A percentile compares a stretch with the other conserved stretches of the same genome.
Conservation (phyloP, 2,797 vertebrate genomes). For the Lutjanus argentimaculatus region DNA sequence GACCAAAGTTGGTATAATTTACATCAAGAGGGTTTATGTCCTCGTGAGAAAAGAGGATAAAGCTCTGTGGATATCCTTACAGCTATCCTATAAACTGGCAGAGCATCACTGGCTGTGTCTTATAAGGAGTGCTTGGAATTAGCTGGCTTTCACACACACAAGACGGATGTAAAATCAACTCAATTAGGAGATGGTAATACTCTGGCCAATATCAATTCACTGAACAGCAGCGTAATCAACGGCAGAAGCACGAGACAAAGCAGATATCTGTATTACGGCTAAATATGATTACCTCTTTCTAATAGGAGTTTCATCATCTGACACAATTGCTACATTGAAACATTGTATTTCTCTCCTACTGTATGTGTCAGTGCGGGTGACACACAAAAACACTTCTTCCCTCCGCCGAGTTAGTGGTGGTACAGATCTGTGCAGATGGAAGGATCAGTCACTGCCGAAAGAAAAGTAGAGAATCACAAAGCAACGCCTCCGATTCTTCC, state of each 20-base stretch:
- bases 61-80: conserved; percentile 52
- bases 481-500: conserved; percentile 70
- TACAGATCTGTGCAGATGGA: conserved; percentile 55
- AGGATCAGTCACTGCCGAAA: conserved; percentile 67
- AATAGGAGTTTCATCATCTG: conserved; percentile 67
- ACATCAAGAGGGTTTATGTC: conserved; percentile 72
- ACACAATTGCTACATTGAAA: conserved; percentile 45
- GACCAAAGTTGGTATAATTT: conserved; percentile 74
- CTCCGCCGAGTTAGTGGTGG: conserved; percentile 45
- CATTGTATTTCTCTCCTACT: conserved; percentile 53
- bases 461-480: conserved; percentile 71
- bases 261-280: conserved; percentile 40
- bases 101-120: conserved; percentile 56
- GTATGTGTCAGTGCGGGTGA: conserved; percentile 58
- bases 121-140: conserved; percentile 57
- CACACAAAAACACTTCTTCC: conserved; percentile 54
- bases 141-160: conserved; percentile 47
- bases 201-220: conserved; percentile 53
- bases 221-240: conserved; percentile 44
- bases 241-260: conserved; percentile 41
- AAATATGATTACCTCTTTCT: conserved; percentile 62
- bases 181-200: conserved; percentile 58
- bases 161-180: conserved; percentile 60
- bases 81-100: conserved; percentile 65
- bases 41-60: conserved; percentile 68